Evolutionary conservation across 2,797 vertebrate genomes (phyloP), one percentile per base, ranked within the genome.

Genomic region (Fratercula arctica): DNA sequence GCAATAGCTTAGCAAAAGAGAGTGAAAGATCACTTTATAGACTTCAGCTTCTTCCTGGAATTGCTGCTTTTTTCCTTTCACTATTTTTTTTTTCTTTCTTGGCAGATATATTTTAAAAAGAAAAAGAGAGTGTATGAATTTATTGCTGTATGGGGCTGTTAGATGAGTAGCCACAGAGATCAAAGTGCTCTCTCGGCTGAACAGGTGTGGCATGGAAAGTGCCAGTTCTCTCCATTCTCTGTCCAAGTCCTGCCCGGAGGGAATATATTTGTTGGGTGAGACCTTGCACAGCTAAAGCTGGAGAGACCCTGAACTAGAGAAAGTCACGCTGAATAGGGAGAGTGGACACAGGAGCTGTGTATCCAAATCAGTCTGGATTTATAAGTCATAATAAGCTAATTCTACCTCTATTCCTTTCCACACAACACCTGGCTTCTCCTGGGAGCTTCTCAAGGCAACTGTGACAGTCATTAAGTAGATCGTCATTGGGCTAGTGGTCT

Each of bases 31-130:
- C 56, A 93, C 85, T 92, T 95, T 93, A 90, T 78, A 59, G 81
- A 88, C 90, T 94, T 83, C 53, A 89, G 23, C 59, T 89, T 91
- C 89, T 97, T 94, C 88, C 87, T 93, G 92, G 89, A 97, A 94
- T 66, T 66, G 72, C 81, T 82, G 46, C 21, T 87, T 97, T 96
- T 95, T 97, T 87, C 86, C 92, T 80, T 92, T 87, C 23, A 64
- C 46, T 57, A 41, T 29, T 46, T n/a, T 13, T 4, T 3, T 3
- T 3, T 5, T 1, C 6, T 23, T 66, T 86, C 89, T 93, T 92
- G 95, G 92, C 86, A 96, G 60, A 67, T 64, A 54, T 41, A 70
- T 64, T 94, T 74, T 66, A 57, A 46, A 81, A 79, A 73, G 10
- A 45, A 33, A 56, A 60, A 60, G 63, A 53, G 4, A 14, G 13